phyloP scores from a whole-genome alignment of 2,113 vertebrate genomes.

The Lethenteron camtschaticum region DNA sequence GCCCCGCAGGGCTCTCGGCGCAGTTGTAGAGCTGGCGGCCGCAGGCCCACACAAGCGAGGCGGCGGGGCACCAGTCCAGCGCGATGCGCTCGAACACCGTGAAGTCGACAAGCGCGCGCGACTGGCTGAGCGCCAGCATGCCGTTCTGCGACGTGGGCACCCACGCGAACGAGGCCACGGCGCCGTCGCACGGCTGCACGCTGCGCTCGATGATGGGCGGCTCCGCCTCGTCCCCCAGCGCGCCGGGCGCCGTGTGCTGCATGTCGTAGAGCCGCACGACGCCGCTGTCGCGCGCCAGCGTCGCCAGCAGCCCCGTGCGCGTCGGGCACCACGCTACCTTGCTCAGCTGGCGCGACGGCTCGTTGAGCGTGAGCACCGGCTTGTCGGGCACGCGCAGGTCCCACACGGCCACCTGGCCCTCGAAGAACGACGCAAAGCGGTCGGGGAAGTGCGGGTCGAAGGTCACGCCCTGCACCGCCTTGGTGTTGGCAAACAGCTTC shows the following conservation, averaged over 20 bases:
- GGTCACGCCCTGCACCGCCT: constrained; percentile 85
- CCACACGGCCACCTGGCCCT: constrained; percentile 97
- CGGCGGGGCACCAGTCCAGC: constrained; percentile 78
- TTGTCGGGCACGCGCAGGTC: constrained; percentile 94
- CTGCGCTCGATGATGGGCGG: constrained; percentile 92
- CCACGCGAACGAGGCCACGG: constrained; percentile 88
- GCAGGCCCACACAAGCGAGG: constrained; percentile 88
- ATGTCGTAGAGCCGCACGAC: constrained; percentile 90
- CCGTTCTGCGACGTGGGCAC: constrained; percentile 85
- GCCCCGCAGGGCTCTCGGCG: constrained; percentile 60
- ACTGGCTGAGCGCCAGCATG: constrained; percentile 87
- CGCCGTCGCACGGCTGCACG: constrained; percentile 60
- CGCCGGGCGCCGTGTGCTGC: constrained; percentile 80
- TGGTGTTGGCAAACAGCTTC: constrained; percentile 94
- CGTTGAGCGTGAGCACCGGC: constrained; percentile 72
- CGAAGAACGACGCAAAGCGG: constrained; percentile 83
- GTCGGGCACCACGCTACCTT: constrained; percentile 97
- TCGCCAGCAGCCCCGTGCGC: constrained; percentile 69
- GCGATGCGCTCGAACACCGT: constrained; percentile 95
- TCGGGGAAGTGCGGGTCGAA: constrained; percentile 83
- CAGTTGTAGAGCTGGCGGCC: constrained; percentile 80
- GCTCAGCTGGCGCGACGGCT: constrained; percentile 77
- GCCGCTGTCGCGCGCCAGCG: constrained; percentile 78
- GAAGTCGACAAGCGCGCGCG: constrained; percentile 83
- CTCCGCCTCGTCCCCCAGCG: constrained; percentile 87